Percentiles rank a stretch among this genome's conserved stretches.
Evolutionary conservation across 2,888 invertebrate genomes (phyloP).

Genomic region (Clunio marinus): DNA sequence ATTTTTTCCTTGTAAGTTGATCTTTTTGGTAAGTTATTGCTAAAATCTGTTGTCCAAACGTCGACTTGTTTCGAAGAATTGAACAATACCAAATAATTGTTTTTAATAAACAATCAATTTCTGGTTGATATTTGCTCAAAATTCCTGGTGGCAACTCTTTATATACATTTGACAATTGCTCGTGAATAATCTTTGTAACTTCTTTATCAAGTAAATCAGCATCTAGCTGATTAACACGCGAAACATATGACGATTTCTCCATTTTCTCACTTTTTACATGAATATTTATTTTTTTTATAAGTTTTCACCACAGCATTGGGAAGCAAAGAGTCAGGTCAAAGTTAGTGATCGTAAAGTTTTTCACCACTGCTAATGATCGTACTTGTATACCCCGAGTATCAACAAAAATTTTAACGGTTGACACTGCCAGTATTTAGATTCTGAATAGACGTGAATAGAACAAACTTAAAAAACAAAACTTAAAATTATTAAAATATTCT

Average conservation of each 20-base stretch:
- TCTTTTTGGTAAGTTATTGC: conserved; percentile 68
- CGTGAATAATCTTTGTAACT: conserved; percentile 66
- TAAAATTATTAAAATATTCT: neutral
- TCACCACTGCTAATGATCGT: no score
- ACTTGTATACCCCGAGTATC: neutral
- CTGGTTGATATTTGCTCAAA: conserved; percentile 61
- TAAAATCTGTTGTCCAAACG: conserved; percentile 80
- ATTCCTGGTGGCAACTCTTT: conserved; percentile 65
- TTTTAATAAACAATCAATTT: conserved; percentile 65
- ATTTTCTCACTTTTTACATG: neutral
- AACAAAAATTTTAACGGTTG: conserved; percentile 11
- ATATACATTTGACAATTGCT: conserved; percentile 60
- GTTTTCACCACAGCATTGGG: no score
- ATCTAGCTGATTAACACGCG: conserved; percentile 61
- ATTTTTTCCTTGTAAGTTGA: conserved; percentile 56
- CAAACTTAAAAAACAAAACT: no score
- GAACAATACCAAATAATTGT: conserved; percentile 69
- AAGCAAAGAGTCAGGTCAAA: no score
- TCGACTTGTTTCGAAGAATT: conserved; percentile 60
- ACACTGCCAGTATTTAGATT: no score
- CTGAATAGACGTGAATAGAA: no score
- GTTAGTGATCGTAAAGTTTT: no score
- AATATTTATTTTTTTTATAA: no score
- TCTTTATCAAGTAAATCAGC: conserved; percentile 76
- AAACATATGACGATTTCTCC: conserved; percentile 48